Evolutionary conservation across 1,140 invertebrate genomes (phyloP).

Genomic region (Hyles vespertilio): DNA sequence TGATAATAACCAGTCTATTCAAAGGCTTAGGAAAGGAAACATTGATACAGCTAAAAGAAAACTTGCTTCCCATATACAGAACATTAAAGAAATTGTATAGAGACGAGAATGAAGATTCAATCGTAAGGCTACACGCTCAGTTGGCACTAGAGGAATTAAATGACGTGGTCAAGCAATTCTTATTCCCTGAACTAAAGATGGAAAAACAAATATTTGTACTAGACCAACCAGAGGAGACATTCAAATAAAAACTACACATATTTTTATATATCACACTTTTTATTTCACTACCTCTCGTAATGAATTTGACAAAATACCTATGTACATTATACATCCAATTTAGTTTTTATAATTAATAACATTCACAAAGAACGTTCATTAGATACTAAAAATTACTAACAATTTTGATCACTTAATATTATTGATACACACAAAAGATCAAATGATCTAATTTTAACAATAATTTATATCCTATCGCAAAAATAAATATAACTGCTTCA

Average conservation of each 20-base stretch:
- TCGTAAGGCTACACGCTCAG: conserved; percentile 83
- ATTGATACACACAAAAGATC: too few relatives aligned
- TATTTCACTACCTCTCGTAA: conserved; percentile 16
- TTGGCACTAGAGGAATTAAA: conserved; percentile 87
- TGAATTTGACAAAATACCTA: too few relatives aligned
- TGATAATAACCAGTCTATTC: conserved; percentile 83
- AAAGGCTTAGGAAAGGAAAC: conserved; percentile 84
- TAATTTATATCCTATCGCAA: conserved; percentile 24
- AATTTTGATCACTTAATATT: too few relatives aligned
- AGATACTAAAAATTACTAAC: too few relatives aligned
- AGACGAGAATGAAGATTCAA: conserved; percentile 79
- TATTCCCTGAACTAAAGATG: conserved; percentile 76
- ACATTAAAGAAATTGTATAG: conserved; percentile 80
- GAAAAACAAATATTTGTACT: conserved; percentile 79
- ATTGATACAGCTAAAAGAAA: conserved; percentile 79
- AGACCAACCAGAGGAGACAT: conserved; percentile 40
- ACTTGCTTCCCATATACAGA: conserved; percentile 82
- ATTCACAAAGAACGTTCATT: too few relatives aligned
- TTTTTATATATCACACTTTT: conserved; percentile 34
- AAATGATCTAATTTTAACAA: neutral
- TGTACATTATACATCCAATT: too few relatives aligned
- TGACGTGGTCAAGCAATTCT: conserved; percentile 79
- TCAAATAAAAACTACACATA: conserved; percentile 44
- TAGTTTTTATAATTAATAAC: too few relatives aligned
- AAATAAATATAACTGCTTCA: conserved; percentile 10